Evolutionary conservation across 2,888 invertebrate species (phyloP), one percentile per base, ranked within the genome.

Genomic region (Aproaerema taeniolella): DNA sequence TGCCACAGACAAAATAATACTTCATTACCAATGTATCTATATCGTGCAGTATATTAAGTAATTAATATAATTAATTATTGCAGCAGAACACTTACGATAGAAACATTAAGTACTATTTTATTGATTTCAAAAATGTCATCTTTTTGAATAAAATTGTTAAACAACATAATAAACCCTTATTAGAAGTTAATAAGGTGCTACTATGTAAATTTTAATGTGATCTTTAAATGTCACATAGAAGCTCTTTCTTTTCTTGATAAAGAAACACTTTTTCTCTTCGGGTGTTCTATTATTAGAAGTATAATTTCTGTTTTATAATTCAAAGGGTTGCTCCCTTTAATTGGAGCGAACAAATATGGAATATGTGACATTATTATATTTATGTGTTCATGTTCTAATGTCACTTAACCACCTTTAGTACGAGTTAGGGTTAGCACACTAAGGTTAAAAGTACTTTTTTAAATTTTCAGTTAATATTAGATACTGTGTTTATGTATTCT

Each of bases 341-440:
- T 36, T 36, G 37, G 24, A 15, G 17, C 15, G 17, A 25, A 42
- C 43, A 16, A 43, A 39, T 43, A 37, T 25, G 39, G 39, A 28
- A 32, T 31, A 36, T 32, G 35, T 15, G 36, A 36, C 36, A 39
- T 17, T 15, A 25, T n/a, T 28, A 36, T 44, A 44, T 36, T 43
- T 39, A 35, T 36, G 33, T 39, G 16, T 17, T 33, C 34, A 39
- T 39, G 16, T 17, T 33, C 34, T 43, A 39, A 39, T 43, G 43
- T 37, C 43, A 39, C 35, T 13, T 25, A 36, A 14, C 30, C 39
- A 43, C 42, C 42, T 42, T 38, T 41, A n/a, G n/a, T n/a, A n/a
- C n/a, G n/a, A n/a, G n/a, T n/a, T n/a, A n/a, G n/a, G n/a, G n/a
- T n/a, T n/a, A n/a, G n/a, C n/a, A n/a, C n/a, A n/a, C n/a, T n/a